A percentile compares a stretch with the other conserved stretches of the same genome.
These are phyloP conservation scores for Dastarcus helophoroides DNA, from an alignment of 2,888 invertebrate species.

Conservation along the genomic window DNA sequence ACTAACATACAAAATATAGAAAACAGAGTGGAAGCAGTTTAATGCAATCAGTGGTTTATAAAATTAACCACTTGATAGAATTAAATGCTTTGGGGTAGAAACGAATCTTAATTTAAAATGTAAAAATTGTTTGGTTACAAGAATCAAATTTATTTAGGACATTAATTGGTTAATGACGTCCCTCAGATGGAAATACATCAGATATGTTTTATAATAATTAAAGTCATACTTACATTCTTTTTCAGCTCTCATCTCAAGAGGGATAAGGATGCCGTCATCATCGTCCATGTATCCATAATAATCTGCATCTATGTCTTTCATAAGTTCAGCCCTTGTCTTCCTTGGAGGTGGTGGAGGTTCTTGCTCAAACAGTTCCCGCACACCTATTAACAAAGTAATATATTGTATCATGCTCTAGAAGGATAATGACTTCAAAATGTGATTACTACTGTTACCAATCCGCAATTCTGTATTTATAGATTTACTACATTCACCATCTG, in stretches of 20 bases:
- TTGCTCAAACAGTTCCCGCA: conserved; percentile 93
- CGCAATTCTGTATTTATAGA: too few species aligned
- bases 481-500: too few species aligned
- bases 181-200: background rate
- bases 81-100: too few species aligned
- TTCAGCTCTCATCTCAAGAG: conserved; percentile 74
- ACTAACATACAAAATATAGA: too few species aligned
- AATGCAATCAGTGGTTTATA: too few species aligned
- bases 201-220: conserved; percentile 1
- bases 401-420: too few species aligned
- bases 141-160: background rate
- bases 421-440: too few species aligned
- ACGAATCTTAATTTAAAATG: too few species aligned
- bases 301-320: conserved; percentile 97
- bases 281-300: conserved; percentile 99
- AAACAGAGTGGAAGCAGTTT: too few species aligned
- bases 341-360: conserved; percentile 83
- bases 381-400: conserved; percentile 56
- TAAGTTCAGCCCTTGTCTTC: conserved; percentile 89
- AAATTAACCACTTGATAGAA: too few species aligned
- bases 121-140: too few species aligned
- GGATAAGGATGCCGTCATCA: conserved; percentile 90
- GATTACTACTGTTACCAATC: too few species aligned
- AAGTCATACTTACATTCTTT: conserved; percentile 43
- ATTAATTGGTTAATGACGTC: background rate